Evolutionary conservation across 1,140 invertebrate genomes (phyloP).

Genomic region (Pseudomyrmex pallidus): DNA sequence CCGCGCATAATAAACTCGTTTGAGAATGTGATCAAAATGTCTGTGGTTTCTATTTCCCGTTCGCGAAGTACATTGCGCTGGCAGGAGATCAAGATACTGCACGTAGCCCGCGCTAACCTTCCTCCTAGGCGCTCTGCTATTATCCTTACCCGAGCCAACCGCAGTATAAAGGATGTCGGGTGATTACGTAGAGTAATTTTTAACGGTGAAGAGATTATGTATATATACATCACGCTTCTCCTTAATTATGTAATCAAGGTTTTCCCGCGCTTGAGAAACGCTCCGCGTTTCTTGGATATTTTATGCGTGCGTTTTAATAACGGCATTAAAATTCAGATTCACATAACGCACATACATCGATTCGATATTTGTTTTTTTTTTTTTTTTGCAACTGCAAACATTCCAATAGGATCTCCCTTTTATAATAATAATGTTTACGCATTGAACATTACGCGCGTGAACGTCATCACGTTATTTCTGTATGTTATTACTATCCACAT

Average conservation of each 20-base stretch:
- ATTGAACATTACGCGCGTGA: no score
- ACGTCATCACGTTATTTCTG: no score
- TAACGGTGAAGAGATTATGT: conserved; percentile 5
- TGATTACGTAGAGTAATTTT: conserved; percentile 45
- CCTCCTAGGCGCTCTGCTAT: conserved; percentile 10
- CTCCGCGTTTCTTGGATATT: not conserved
- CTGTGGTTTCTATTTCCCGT: conserved; percentile 54
- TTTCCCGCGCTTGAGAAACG: not conserved
- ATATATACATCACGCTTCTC: not conserved
- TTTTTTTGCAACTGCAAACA: no score
- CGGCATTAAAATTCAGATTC: not conserved
- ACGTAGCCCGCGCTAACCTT: conserved; percentile 27
- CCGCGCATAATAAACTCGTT: conserved; percentile 51
- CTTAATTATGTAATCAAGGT: conserved; percentile 20
- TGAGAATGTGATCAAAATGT: conserved; percentile 52
- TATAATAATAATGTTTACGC: no score
- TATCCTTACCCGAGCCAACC: conserved; percentile 26
- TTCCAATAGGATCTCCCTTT: no score
- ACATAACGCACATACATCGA: not conserved
- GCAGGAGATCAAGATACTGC: conserved; percentile 55
- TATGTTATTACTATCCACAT: not conserved
- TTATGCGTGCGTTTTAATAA: not conserved
- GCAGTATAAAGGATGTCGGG: conserved; percentile 25
- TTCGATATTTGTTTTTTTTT: not conserved
- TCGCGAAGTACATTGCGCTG: conserved; percentile 40